Evolutionary conservation across 1,140 invertebrate genomes (phyloP), one percentile per base, ranked within the genome.

Genomic region (Diachasmimorpha longicaudata): DNA sequence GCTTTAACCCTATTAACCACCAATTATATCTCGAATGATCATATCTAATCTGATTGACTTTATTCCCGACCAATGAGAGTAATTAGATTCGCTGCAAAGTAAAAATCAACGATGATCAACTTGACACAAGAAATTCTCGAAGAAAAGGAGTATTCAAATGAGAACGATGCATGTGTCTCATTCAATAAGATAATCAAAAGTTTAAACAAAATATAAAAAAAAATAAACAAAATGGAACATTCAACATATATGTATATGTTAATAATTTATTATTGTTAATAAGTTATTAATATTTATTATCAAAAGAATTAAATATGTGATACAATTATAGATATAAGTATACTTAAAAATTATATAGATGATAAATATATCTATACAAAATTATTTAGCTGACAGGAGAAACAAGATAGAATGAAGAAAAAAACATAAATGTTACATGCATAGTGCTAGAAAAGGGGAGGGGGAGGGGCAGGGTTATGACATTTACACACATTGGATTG

Each of bases 181-280:
- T 71, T 76, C 37, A 67, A 71, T 76, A 42, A 66, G 69, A 76
- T 71, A 76, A 76, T 76, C 74, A 76, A 76, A 76, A 75, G 9
- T 1, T 42, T 10, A 31, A 21, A 74, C 10, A 66, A 66, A 9
- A 58, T n/a, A n/a, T n/a, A 31, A 10, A 19, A 70, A 55, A 58
- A 44, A 77, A 70, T 77, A 42, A 70, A 70, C 37, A 70, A 70
- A 73, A 66, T 63, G 36, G 52, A 72, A 37, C 21, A 79, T 74
- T 74, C 66, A 52, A 75, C 68, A 77, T 74, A 69, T 70, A 77
- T 73, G 72, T 69, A 74, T 70, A 74, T 80, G 81, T 82, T 82
- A 81, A 80, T 72, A 78, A 81, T 83, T 81, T 85, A 85, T 82
- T 80, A 84, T 82, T 84, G 84, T 85, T 85, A 81, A 84, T 84